Evolutionary conservation across 1,140 invertebrate species (phyloP).

Genomic region (Drosophila insularis): DNA sequence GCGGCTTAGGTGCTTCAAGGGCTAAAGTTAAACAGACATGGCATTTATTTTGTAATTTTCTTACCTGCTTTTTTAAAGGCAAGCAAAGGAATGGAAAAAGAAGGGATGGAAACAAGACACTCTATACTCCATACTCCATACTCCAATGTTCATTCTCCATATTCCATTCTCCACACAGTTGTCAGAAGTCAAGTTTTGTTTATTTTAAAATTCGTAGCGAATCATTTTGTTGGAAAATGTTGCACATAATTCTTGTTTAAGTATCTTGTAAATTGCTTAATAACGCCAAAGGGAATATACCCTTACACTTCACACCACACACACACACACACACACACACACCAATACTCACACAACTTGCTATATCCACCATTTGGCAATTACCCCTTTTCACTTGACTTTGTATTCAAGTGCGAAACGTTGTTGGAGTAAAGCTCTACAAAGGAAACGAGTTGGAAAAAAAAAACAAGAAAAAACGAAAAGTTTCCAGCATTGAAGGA

Average conservation of each 20-base stretch:
- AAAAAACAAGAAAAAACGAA: slow-evolving; percentile 22
- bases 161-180: slow-evolving; percentile 33
- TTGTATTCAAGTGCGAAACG: slow-evolving; percentile 74
- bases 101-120: not conserved
- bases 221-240: slow-evolving; percentile 81
- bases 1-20: slow-evolving; percentile 5
- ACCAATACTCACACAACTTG: not conserved
- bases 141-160: too few relatives aligned
- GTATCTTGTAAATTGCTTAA: slow-evolving; percentile 82
- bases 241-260: slow-evolving; percentile 81
- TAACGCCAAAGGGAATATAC: slow-evolving; percentile 74
- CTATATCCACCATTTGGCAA: slow-evolving; percentile 31
- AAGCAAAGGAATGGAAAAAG: not conserved
- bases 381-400: slow-evolving; percentile 58
- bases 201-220: slow-evolving; percentile 79
- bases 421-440: slow-evolving; percentile 32
- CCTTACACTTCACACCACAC: slow-evolving; percentile 20
- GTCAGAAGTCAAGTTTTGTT: slow-evolving; percentile 75
- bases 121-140: not conserved
- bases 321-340: slow-evolving; percentile 26
- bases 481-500: not conserved
- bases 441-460: not conserved
- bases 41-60: slow-evolving; percentile 67
- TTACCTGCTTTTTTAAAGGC: slow-evolving; percentile 6
- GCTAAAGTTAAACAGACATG: slow-evolving; percentile 19